These are phyloP conservation scores for Eucriotettix oculatus DNA, from an alignment of 2,888 invertebrate genomes.

Conservation along the genomic window DNA sequence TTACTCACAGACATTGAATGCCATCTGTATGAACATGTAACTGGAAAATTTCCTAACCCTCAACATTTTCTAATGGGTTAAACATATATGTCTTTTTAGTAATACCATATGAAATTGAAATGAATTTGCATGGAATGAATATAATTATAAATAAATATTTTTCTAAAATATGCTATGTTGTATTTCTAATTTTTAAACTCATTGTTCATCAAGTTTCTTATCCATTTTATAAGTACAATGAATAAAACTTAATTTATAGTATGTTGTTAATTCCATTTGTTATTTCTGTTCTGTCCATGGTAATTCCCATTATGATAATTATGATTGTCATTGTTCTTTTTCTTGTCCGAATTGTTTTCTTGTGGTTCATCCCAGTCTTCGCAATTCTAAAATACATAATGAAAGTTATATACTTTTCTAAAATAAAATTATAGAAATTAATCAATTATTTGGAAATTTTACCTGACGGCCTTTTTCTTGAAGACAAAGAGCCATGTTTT, in stretches of 20 bases:
- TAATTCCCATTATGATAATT: not conserved
- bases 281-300: not conserved
- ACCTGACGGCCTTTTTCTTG: constrained; percentile 19
- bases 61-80: constrained; percentile 26
- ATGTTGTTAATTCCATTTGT: not conserved
- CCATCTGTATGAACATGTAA: constrained; percentile 28
- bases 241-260: not conserved
- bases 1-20: constrained; percentile 63
- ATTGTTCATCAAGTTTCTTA: too few relatives aligned
- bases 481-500: constrained; percentile 17
- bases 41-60: constrained; percentile 20
- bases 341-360: not conserved
- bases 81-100: constrained; percentile 3
- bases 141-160: too few relatives aligned
- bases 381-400: constrained; percentile 14
- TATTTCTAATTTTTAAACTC: too few relatives aligned
- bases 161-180: too few relatives aligned
- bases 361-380: constrained; percentile 16
- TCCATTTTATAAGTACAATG: too few relatives aligned
- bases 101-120: not conserved
- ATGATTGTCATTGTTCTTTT: not conserved
- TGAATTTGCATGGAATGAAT: too few relatives aligned
- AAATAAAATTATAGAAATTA: too few relatives aligned
- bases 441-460: constrained; percentile 5
- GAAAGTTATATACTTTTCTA: not conserved